Evolutionary conservation across 2,797 vertebrate genomes (phyloP).

Genomic region (Oreochromis mossambicus): DNA sequence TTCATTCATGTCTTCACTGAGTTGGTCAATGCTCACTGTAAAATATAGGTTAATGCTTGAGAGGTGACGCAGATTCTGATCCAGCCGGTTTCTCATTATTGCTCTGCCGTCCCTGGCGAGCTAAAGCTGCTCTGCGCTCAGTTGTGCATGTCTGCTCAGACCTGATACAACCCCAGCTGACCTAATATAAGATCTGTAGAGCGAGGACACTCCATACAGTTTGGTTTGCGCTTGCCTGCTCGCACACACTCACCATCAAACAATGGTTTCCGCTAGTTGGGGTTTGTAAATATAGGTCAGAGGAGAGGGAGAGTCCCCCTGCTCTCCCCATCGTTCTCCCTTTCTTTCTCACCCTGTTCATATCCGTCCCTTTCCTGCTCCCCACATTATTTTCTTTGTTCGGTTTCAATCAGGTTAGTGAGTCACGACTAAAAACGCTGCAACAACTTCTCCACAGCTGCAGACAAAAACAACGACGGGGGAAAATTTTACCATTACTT

Average conservation of each 20-base stretch:
- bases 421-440: background rate
- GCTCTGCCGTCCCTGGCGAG: background rate
- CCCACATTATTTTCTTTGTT: background rate
- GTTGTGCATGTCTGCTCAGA: background rate
- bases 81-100: background rate
- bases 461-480: background rate
- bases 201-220: background rate
- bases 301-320: background rate
- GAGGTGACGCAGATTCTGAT: background rate
- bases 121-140: background rate
- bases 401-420: background rate
- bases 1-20: background rate
- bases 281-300: constrained; percentile 31
- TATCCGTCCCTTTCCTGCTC: background rate
- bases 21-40: background rate
- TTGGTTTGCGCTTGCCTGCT: background rate
- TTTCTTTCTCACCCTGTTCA: background rate
- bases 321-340: background rate
- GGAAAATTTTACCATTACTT: background rate
- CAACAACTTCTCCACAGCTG: background rate
- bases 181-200: background rate
- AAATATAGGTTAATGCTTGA: constrained; percentile 30
- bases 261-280: background rate
- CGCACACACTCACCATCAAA: background rate
- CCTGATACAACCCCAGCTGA: background rate